Evolutionary conservation across 2,797 vertebrate genomes (phyloP), one percentile per base, ranked within the genome.

Genomic region (Muscicapa comitata): DNA sequence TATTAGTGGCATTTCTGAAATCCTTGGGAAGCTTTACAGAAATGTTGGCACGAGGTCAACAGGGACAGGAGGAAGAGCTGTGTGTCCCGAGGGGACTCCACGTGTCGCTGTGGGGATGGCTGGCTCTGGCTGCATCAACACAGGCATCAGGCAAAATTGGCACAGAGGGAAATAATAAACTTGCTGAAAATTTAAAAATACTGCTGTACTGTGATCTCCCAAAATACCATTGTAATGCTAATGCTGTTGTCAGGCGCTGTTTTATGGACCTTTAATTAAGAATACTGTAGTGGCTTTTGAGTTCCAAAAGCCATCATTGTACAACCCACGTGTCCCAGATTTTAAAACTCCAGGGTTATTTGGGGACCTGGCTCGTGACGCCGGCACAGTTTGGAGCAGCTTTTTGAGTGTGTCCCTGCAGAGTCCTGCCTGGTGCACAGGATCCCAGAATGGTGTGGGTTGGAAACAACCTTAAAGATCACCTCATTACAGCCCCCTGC

Each of bases 231-330:
- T 74, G 61, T 86, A 61, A 86, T 74, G 76, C 70, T 95, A 92
- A 83, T 57, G 88, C 82, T 76, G 38, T 21, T 50, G 70, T 71
- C 19, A 57, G 89, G 84, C 2, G 0, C 66, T 59, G 45, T 26
- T 63, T 84, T 81, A 89, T 78, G 80, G 93, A 78, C 81, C 92
- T 96, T 89, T 95, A 94, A 89, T 89, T 89, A 85, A 33, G 84
- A 94, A 94, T 33, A 47, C 71, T 61, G 81, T 28, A 70, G 92
- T 76, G 87, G 74, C 87, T 95, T 94, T 76, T 2, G 5, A 65
- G 75, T 81, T 84, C 2, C 2, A 78, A 93, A 93, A 95, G 95
- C 90, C 71, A 45, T 87, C 82, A 53, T 57, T 75, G 78, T 55
- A 73, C 83, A 76, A 10, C 86, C 68, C 68, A 68, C 11, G 31